Percentiles rank a stretch among this genome's conserved stretches.
phyloP scores from a whole-genome alignment of 2,797 vertebrate genomes.

The Rousettus madagascariensis region DNA sequence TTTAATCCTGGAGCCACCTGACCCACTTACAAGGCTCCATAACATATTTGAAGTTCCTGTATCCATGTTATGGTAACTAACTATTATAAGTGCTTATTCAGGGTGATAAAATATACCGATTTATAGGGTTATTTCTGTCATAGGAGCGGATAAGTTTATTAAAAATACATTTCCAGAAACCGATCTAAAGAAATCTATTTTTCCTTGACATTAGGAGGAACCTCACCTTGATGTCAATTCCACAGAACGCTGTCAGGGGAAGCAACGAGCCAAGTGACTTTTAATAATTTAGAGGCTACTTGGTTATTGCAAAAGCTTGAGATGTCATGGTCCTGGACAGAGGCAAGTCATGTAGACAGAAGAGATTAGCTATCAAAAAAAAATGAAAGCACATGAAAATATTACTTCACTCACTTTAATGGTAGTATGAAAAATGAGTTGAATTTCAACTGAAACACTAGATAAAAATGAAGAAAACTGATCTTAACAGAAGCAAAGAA shows the following conservation, averaged over 20 bases:
- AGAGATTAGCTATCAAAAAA: neutral
- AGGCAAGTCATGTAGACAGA: neutral
- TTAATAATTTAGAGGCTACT: constrained; percentile 2
- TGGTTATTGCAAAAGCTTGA: neutral
- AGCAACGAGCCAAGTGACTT: neutral
- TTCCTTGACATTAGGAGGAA: neutral
- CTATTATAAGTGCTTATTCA: neutral
- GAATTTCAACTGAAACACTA: neutral
- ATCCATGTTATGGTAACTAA: neutral
- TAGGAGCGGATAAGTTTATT: neutral
- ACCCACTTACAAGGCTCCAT: neutral
- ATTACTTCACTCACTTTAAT: neutral
- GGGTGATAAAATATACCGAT: neutral
- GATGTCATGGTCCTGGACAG: neutral
- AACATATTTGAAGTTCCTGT: neutral
- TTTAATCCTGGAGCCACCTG: neutral
- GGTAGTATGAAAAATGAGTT: neutral
- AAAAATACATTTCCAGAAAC: neutral
- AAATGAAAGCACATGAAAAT: neutral
- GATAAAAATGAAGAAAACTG: neutral
- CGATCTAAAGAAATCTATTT: neutral
- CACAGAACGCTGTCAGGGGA: neutral
- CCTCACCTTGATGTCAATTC: neutral
- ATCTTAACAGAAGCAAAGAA: neutral
- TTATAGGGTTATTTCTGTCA: neutral